These are phyloP conservation scores for Agrochola lychnidis DNA, from an alignment of 2,888 invertebrate genomes.

Conservation along the genomic window DNA sequence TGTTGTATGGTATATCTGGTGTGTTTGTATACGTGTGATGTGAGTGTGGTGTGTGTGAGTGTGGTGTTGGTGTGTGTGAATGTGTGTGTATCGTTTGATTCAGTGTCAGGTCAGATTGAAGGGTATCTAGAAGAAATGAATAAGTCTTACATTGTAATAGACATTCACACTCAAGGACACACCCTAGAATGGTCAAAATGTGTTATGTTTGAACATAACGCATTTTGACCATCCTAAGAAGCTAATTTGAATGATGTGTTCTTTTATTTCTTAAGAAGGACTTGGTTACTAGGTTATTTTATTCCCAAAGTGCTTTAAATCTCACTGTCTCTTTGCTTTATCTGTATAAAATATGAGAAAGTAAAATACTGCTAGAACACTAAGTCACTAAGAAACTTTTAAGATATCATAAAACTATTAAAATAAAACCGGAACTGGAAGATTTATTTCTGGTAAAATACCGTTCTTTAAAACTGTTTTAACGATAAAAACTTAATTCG, in stretches of 20 bases:
- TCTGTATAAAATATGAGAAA: constrained; percentile 49
- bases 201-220: too few species aligned
- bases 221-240: too few species aligned
- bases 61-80: too few species aligned
- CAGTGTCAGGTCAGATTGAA: too few species aligned
- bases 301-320: constrained; percentile 30
- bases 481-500: constrained; percentile 47
- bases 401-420: constrained; percentile 53
- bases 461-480: constrained; percentile 38
- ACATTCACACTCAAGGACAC: too few species aligned
- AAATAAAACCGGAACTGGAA: constrained; percentile 45
- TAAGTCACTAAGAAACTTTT: constrained; percentile 48
- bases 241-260: background rate
- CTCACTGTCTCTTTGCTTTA: constrained; percentile 14
- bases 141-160: too few species aligned
- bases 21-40: too few species aligned
- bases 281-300: background rate
- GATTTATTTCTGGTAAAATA: constrained; percentile 45
- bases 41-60: too few species aligned
- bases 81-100: too few species aligned
- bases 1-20: too few species aligned
- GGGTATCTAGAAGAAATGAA: too few species aligned
- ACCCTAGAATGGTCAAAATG: too few species aligned
- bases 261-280: background rate
- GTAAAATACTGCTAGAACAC: constrained; percentile 42